Base-by-base conservation (phyloP, 2,888 invertebrate species). In the Tetheella fluctuosa region DNA sequence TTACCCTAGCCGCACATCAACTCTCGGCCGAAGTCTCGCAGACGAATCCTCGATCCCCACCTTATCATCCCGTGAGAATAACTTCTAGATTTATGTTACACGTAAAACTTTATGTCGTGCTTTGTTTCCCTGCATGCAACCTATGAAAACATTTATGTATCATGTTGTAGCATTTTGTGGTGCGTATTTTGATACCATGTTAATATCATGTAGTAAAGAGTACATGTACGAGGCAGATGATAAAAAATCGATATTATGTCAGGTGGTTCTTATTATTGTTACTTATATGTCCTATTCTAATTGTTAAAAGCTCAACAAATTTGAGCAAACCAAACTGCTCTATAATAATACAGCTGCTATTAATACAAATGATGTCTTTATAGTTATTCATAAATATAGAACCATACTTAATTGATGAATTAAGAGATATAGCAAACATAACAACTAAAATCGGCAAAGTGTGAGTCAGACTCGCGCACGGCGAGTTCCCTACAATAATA, bases 21-120 rank as follows among this genome's bases (percentile, higher is more conserved):
- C 63, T 68, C 67, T 64, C 64, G 58, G 64, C 59, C 61, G 34
- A n/a, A 30, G 55, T 34, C 55, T 55, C 23, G 56, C 52, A 62
- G 66, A 64, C 63, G 69, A 74, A 76, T 76, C 77, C 80, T 69
- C 77, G 79, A 79, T 76, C 84, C 85, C 82, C 80, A 81, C 84
- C 85, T 89, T 88, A 89, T 89, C 89, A 90, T 90, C 91, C 90
- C 90, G 81, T 83, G 90, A 85, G 90, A 90, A 91, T 91, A 90
- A 88, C 90, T 90, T 83, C 81, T 81, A 88, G 88, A 91, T 91
- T 90, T 91, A 91, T 91, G 89, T 82, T 83, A 78, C 83, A 83
- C 86, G 88, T 90, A 87, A 91, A 91, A 91, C 84, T 91, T 91
- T 91, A 91, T 90, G 88, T 88, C 88, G 83, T 84, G 83, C 82